Base-by-base conservation (phyloP, 2,888 invertebrate genomes). In the Tenthredo distinguenda region DNA sequence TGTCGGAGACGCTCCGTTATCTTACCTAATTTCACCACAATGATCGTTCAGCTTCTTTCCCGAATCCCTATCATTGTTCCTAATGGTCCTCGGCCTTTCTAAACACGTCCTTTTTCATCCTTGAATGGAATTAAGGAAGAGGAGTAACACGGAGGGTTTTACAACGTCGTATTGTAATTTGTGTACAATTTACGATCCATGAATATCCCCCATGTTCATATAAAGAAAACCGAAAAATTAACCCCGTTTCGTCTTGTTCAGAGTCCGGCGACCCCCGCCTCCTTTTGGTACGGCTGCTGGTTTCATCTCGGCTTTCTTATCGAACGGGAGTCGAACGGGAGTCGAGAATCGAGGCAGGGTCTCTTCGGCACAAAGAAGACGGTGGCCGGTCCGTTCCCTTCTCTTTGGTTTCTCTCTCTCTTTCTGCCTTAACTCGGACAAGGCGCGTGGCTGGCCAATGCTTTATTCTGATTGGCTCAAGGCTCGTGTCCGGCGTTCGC, bases 401-500 rank as follows among this genome's bases (percentile, higher is more conserved):
- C 47, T 21, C 26, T 21, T 18, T 9, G 7, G n/a, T 26, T 50
- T 12, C 18, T 26, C 76, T 31, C 50, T 50, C 76, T 77, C 55
- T 81, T n/a, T 62, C 81, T 55, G 37, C 26, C 40, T 37, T 62
- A 3, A 21, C 81, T 81, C 62, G 81, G 62, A 62, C 62, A 81
- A 81, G 81, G 90, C 93, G 93, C 93, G 93, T 93, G 93, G 93
- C 93, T 92, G 91, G 88, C 82, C 88, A 89, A 91, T 90, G 90
- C 89, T 92, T 92, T 90, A 92, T 90, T 91, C 92, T 93, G 93
- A 93, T 93, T 93, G 93, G 93, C 93, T 91, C 91, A 88, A 91
- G 93, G 93, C 93, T 93, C 93, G 93, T 93, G 93, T 93, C 93
- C 91, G 93, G 93, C 92, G 91, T 90, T 90, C 91, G 91, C 90